These are phyloP conservation scores for Gymnogyps californianus DNA, from an alignment of 2,113 vertebrate genomes.

Conservation along the genomic window DNA sequence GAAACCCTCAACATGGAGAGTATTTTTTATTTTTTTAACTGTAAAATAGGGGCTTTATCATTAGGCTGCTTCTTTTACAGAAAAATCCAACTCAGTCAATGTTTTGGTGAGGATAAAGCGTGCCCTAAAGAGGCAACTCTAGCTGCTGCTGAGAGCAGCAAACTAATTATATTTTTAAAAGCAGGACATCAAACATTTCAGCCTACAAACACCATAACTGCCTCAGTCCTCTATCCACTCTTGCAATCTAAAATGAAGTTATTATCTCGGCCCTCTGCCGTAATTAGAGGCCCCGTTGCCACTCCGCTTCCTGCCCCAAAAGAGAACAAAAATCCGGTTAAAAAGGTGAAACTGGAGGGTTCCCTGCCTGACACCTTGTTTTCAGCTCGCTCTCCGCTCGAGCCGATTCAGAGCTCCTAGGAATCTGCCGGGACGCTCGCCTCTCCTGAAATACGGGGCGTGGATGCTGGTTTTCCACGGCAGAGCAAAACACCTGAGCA, in stretches of 20 bases:
- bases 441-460: neutral
- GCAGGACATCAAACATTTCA: neutral
- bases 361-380: neutral
- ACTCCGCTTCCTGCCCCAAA: neutral
- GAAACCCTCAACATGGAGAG: neutral
- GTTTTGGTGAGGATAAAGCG: neutral
- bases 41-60: neutral
- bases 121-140: neutral
- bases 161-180: neutral
- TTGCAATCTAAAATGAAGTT: neutral
- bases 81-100: neutral
- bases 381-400: too few relatives aligned
- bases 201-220: neutral
- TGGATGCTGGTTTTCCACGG: neutral
- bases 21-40: neutral
- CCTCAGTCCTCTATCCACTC: neutral
- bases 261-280: neutral
- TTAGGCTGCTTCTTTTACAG: neutral
- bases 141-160: neutral
- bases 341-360: neutral
- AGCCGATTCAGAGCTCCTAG: accelerated
- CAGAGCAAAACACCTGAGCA: neutral
- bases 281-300: neutral
- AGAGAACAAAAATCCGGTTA: neutral
- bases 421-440: neutral